Evolutionary conservation across 2,113 vertebrate species (phyloP), one percentile per base, ranked within the genome.

Genomic region (Anarhynchus alexandrinus): DNA sequence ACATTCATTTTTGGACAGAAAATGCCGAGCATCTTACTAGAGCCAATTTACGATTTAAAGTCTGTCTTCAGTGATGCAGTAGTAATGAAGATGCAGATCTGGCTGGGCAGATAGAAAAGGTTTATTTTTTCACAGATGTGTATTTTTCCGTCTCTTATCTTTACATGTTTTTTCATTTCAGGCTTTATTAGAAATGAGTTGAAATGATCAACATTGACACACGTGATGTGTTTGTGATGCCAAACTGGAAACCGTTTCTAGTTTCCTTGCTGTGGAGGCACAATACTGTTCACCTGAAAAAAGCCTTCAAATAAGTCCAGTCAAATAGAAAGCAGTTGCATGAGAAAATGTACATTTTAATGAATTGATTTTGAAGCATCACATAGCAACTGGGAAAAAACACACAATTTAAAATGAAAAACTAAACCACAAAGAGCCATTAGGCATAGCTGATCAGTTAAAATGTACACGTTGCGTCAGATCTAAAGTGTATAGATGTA

Each of bases 71-170:
- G 58, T 87, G 93, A 58, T 82, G 89, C 89, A 86, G 69, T 87
- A 79, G 69, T 97, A 94, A 92, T 82, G 86, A 88, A 97, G 80
- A 92, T 81, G 86, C 57, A 92, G 65, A 96, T 92, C 23, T 91
- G 43, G 29, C 34, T 86, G 57, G 77, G 66, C 86, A 86, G 65
- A 93, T 74, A 94, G 69, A 74, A 90, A 12, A 86, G 59, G 42
- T 92, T 73, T 94, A 26, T 92, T 94, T 82, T 95, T 84, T 55
- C 86, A 89, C 89, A 93, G 81, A 87, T 80, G 62, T 57, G 30
- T 72, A 14, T 85, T 95, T 96, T 95, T 79, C 86, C 76, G 2
- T 81, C 71, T 82, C 81, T 89, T 92, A 86, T 92, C 79, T 93
- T 81, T 73, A 38, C 34, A 21, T 45, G 18, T 21, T 74, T 86